phyloP scores from a whole-genome alignment of 2,797 vertebrate genomes.

The Clarias platycephalus region DNA sequence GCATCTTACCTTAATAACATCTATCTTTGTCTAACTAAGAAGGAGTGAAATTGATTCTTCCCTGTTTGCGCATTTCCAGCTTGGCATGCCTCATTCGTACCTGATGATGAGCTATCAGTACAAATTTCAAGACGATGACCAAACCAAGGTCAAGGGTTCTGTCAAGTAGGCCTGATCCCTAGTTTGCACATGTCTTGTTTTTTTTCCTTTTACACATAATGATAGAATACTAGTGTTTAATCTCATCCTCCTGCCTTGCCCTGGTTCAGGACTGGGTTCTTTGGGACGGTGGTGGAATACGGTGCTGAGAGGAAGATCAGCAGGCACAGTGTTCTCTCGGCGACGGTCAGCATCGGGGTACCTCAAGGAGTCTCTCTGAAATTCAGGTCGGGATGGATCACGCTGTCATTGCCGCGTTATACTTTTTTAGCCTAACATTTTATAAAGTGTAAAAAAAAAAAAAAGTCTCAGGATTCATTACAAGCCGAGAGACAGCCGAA shows the following conservation, averaged over 20 bases:
- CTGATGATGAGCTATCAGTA: conserved; percentile 96
- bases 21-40: not conserved
- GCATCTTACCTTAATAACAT: too few species aligned
- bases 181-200: not conserved
- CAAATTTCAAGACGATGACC: conserved; percentile 98
- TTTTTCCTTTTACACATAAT: not conserved
- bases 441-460: too few species aligned
- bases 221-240: not conserved
- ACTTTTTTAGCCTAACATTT: not conserved
- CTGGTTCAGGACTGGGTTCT: conserved; percentile 87
- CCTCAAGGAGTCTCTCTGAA: conserved; percentile 97
- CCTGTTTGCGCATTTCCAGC: conserved; percentile 68
- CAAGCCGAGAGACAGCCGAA: not conserved
- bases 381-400: conserved; percentile 80
- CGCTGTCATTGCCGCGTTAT: not conserved
- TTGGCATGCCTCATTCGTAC: conserved; percentile 94
- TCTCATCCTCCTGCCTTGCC: not conserved
- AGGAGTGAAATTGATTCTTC: not conserved
- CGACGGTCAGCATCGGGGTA: conserved; percentile 90
- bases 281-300: conserved; percentile 94
- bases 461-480: too few species aligned
- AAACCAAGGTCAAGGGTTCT: conserved; percentile 94
- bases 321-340: conserved; percentile 91
- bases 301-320: conserved; percentile 97
- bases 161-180: conserved; percentile 82